Percentiles rank a stretch among this genome's conserved stretches.
phyloP scores from a whole-genome alignment of 2,113 vertebrate species.

The Melanotaenia duboulayi region DNA sequence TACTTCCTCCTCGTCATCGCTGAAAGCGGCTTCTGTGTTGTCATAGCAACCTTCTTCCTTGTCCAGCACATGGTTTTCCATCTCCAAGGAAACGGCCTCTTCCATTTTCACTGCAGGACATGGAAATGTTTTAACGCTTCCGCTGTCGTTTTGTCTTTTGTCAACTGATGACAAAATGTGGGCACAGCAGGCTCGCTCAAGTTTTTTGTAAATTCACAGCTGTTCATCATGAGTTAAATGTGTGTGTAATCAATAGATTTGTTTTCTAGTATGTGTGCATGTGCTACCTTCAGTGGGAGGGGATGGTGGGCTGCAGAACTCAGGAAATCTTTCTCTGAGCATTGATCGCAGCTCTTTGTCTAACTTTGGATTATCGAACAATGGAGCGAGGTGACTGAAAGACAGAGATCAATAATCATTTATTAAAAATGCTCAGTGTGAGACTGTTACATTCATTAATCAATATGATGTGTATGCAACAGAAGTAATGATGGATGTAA shows the following conservation, averaged over 20 bases:
- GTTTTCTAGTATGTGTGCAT: not conserved
- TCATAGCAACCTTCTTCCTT: slow-evolving; percentile 97
- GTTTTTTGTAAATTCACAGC: not conserved
- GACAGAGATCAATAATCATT: not conserved
- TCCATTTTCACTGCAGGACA: slow-evolving; percentile 89
- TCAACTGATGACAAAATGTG: not conserved
- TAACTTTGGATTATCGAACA: slow-evolving; percentile 97
- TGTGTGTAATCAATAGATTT: not conserved
- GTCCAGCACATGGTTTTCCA: slow-evolving; percentile 93
- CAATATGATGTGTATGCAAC: not conserved
- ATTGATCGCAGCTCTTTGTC: slow-evolving; percentile 96
- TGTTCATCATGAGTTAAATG: not conserved
- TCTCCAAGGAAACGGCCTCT: slow-evolving; percentile 89
- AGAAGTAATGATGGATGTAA: not conserved
- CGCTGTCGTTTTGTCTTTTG: not conserved
- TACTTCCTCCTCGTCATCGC: slow-evolving; percentile 94
- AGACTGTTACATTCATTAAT: too few species aligned
- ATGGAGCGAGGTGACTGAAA: slow-evolving; percentile 90
- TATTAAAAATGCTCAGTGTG: not conserved
- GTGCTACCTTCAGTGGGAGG: slow-evolving; percentile 91
- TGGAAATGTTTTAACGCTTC: not conserved
- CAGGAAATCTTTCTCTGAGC: slow-evolving; percentile 95
- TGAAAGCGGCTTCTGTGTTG: slow-evolving; percentile 93
- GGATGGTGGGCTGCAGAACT: slow-evolving; percentile 95
- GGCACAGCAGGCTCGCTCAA: not conserved